phyloP scores from a whole-genome alignment of 2,888 invertebrate species.

The Chrysolina americana region DNA sequence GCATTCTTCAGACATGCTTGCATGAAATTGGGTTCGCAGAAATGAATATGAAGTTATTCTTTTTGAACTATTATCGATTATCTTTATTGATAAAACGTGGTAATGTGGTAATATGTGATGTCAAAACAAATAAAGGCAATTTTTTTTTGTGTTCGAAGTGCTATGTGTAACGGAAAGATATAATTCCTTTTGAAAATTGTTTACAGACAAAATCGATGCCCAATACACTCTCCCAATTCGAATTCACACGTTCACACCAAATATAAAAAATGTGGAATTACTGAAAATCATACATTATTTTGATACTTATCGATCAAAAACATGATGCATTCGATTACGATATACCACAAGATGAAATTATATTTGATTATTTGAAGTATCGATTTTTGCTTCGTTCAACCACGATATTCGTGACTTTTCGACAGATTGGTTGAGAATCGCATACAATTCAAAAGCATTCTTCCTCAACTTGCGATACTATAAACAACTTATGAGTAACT shows the following conservation, averaged over 20 bases:
- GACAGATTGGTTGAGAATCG: constrained; percentile 6
- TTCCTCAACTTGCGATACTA: not conserved
- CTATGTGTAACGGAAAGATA: not conserved
- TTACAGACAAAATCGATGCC: not conserved
- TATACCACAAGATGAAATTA: constrained; percentile 19
- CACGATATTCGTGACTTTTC: constrained; percentile 20
- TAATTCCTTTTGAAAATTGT: not conserved
- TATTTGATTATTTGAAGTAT: constrained; percentile 11
- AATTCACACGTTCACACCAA: constrained; percentile 11
- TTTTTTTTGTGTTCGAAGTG: not conserved
- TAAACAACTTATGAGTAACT: constrained; percentile 16
- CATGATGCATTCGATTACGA: not conserved
- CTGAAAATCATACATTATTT: constrained; percentile 13
- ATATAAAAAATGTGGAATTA: not conserved
- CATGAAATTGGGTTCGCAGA: too few species aligned
- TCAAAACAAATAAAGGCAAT: not conserved
- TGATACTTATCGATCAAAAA: constrained; percentile 10
- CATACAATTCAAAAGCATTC: not conserved
- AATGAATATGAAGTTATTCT: too few species aligned
- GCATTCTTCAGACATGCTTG: too few species aligned
- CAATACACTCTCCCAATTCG: not conserved
- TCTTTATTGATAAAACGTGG: too few species aligned
- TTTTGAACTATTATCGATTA: too few species aligned
- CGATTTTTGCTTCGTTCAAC: constrained; percentile 18
- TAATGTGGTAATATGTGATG: too few species aligned